Conservation (phyloP, 2,888 invertebrate genomes). For the Pegoplata infirma region DNA sequence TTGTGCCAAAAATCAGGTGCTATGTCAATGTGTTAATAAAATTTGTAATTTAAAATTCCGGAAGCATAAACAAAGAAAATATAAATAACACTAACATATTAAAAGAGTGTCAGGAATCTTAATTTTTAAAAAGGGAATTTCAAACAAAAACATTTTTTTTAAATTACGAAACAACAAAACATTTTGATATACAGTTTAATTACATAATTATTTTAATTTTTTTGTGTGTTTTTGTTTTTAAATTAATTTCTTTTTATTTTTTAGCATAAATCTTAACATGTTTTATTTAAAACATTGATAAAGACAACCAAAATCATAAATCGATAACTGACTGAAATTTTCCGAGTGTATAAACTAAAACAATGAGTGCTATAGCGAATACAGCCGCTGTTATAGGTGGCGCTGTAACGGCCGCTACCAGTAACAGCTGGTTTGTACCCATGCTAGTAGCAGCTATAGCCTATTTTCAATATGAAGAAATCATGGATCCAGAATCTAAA, state of each 20-base stretch:
- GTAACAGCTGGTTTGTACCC: constrained; percentile 89
- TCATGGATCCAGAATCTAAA: constrained; percentile 89
- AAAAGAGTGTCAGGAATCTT: background rate
- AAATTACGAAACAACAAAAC: background rate
- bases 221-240: background rate
- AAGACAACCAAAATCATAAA: background rate
- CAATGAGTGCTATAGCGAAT: constrained; percentile 84
- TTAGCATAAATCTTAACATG: constrained; percentile 39
- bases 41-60: constrained; percentile 12
- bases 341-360: constrained; percentile 44
- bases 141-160: no score
- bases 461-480: constrained; percentile 92
- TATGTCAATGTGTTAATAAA: background rate
- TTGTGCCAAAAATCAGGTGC: background rate
- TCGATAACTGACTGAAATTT: background rate
- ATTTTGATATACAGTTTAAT: no score
- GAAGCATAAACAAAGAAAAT: background rate
- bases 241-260: constrained; percentile 32
- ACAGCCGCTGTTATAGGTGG: constrained; percentile 84
- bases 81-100: background rate
- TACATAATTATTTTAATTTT: background rate
- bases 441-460: constrained; percentile 91
- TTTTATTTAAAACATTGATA: background rate
- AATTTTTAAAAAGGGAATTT: constrained; percentile 5
- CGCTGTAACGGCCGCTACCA: constrained; percentile 83